Conservation (phyloP, 2,888 invertebrate genomes). For the Leptura quadrifasciata region DNA sequence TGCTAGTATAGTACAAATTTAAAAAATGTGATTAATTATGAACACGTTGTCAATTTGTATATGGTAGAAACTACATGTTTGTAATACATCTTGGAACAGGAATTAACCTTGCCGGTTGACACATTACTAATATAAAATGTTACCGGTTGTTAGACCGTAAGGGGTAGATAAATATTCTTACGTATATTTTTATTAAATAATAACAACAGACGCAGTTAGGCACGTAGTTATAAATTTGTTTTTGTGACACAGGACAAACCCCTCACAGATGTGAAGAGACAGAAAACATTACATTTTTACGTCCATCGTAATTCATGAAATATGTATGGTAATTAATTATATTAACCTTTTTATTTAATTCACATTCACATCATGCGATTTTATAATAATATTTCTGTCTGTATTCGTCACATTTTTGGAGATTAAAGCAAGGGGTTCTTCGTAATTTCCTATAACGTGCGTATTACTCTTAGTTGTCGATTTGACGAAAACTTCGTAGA, state of each 20-base stretch:
- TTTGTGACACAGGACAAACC: background rate
- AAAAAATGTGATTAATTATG: background rate
- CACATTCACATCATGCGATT: too few species aligned
- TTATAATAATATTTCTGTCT: too few species aligned
- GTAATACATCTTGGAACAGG: background rate
- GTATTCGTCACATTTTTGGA: too few species aligned
- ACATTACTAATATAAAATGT: slow-evolving; percentile 7
- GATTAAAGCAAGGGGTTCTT: too few species aligned
- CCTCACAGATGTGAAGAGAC: background rate
- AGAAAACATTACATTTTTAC: background rate
- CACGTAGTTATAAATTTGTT: background rate
- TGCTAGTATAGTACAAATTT: background rate
- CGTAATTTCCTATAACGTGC: too few species aligned
- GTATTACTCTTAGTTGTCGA: too few species aligned
- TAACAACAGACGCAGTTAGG: background rate
- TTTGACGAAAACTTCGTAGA: too few species aligned
- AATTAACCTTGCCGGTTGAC: background rate
- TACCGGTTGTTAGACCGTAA: background rate
- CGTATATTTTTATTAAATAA: background rate
- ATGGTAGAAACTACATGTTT: background rate
- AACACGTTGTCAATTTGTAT: slow-evolving; percentile 1
- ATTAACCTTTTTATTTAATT: too few species aligned
- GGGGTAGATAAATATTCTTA: slow-evolving; percentile 7
- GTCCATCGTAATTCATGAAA: background rate
- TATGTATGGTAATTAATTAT: too few species aligned